These are phyloP conservation scores for Lamellibrachia satsuma DNA, from an alignment of 2,888 invertebrate genomes.

Conservation along the genomic window DNA sequence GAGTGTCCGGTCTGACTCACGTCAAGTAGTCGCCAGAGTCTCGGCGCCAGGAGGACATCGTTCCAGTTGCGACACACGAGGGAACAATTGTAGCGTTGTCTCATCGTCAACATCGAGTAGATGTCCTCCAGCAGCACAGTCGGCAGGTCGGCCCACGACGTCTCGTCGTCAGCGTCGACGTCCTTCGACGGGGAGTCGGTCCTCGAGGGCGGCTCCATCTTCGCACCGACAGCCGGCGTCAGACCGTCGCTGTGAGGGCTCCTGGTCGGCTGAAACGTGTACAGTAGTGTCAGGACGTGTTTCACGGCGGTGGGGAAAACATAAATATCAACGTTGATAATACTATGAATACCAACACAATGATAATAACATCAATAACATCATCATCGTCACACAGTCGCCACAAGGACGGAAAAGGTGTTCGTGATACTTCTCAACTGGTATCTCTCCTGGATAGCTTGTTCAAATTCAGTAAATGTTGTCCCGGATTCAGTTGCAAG, in stretches of 20 bases:
- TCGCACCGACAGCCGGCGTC: not conserved
- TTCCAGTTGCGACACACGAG: constrained; percentile 67
- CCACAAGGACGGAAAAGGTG: too few species aligned
- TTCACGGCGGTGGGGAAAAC: not conserved
- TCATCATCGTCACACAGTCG: too few species aligned
- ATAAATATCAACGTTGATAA: not conserved
- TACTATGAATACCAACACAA: too few species aligned
- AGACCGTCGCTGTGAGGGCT: not conserved
- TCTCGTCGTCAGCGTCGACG: not conserved
- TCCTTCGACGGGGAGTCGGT: not conserved
- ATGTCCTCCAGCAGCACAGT: constrained; percentile 79
- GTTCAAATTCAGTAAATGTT: too few species aligned
- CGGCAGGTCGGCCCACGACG: constrained; percentile 75
- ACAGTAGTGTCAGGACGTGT: not conserved
- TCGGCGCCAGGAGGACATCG: constrained; percentile 76
- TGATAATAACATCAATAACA: too few species aligned
- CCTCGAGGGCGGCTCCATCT: too few species aligned
- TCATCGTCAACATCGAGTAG: constrained; percentile 75
- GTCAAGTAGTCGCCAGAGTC: constrained; percentile 79
- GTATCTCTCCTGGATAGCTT: too few species aligned
- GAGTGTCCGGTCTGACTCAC: not conserved
- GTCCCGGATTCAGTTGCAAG: too few species aligned
- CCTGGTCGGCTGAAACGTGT: not conserved
- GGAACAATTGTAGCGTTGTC: constrained; percentile 79
- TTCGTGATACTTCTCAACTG: too few species aligned